Percentiles rank a stretch among this genome's conserved stretches.
These are phyloP conservation scores for Ramphastos sulfuratus DNA, from an alignment of 2,113 vertebrate genomes.

Conservation along the genomic window DNA sequence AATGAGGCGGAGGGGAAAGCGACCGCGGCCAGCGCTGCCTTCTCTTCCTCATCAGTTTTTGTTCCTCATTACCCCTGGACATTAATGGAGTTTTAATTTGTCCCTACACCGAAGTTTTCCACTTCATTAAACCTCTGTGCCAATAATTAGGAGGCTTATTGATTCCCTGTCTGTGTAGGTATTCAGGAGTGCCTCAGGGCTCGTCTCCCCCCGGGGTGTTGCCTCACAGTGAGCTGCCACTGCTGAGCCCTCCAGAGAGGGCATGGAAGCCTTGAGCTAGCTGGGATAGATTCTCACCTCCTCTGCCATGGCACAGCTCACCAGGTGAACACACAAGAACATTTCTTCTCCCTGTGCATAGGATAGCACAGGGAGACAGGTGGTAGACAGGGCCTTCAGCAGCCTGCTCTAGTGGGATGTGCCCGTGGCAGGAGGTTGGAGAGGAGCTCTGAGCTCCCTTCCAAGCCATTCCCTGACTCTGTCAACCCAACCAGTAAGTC, in stretches of 20 bases:
- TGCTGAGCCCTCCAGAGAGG: constrained; percentile 41
- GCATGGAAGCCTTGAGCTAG: constrained; percentile 26
- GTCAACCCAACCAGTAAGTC: neutral
- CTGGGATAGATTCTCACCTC: constrained; percentile 15
- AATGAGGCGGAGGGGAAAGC: too few relatives aligned
- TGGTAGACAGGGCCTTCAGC: neutral
- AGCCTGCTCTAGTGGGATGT: too few relatives aligned
- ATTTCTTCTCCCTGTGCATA: neutral
- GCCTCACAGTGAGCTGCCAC: constrained; percentile 18
- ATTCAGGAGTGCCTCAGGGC: constrained; percentile 40
- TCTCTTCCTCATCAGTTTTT: neutral
- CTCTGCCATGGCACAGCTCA: constrained; percentile 36
- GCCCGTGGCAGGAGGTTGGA: too few relatives aligned
- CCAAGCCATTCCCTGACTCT: too few relatives aligned
- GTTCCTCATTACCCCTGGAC: constrained; percentile 35
- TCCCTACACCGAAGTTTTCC: constrained; percentile 52
- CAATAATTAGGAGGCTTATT: constrained; percentile 28
- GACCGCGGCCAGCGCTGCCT: too few relatives aligned
- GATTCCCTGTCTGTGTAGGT: constrained; percentile 58
- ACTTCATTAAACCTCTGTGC: constrained; percentile 45
- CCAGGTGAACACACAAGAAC: neutral
- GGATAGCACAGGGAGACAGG: neutral
- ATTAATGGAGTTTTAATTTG: constrained; percentile 68
- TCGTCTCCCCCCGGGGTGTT: constrained; percentile 51
- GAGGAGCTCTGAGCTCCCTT: too few relatives aligned